Percentiles rank a stretch among this genome's conserved stretches.
Evolutionary conservation across 2,888 invertebrate species (phyloP).

Genomic region (Merodon equestris): DNA sequence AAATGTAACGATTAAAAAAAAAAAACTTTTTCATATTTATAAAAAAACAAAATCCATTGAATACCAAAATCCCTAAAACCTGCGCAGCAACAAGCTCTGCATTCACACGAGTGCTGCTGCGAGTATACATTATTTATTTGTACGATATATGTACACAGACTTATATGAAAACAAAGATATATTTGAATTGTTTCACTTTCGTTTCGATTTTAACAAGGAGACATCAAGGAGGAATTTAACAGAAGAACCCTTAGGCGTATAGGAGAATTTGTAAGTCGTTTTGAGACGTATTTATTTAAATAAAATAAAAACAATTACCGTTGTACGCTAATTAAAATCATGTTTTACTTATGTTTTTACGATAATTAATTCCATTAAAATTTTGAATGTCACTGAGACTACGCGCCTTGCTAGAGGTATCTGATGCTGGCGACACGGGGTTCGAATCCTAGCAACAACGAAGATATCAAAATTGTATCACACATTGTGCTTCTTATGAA

Average conservation of each 20-base stretch:
- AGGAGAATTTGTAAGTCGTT: conserved; percentile 59
- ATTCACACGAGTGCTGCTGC: conserved; percentile 18
- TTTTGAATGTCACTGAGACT: too few relatives aligned
- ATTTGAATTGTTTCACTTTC: conserved; percentile 33
- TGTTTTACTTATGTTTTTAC: too few relatives aligned
- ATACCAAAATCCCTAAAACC: conserved; percentile 16
- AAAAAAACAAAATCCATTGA: conserved; percentile 37
- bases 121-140: conserved; percentile 49
- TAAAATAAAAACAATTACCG: conserved; percentile 46
- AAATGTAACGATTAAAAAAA: conserved; percentile 34
- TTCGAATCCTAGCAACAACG: too few relatives aligned
- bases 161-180: conserved; percentile 14
- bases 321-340: conserved; percentile 50
- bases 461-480: too few relatives aligned
- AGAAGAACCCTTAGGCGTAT: conserved; percentile 36
- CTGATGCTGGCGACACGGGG: too few relatives aligned
- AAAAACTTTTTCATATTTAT: conserved; percentile 61
- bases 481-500: too few relatives aligned
- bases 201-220: conserved; percentile 37
- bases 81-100: conserved; percentile 35
- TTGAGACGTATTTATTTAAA: conserved; percentile 58
- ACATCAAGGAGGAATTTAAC: conserved; percentile 11
- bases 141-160: conserved; percentile 31
- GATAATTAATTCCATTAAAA: too few relatives aligned
- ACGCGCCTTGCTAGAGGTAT: too few relatives aligned